Conservation (phyloP, 2,113 vertebrate genomes). For the Thamnaconus septentrionalis region DNA sequence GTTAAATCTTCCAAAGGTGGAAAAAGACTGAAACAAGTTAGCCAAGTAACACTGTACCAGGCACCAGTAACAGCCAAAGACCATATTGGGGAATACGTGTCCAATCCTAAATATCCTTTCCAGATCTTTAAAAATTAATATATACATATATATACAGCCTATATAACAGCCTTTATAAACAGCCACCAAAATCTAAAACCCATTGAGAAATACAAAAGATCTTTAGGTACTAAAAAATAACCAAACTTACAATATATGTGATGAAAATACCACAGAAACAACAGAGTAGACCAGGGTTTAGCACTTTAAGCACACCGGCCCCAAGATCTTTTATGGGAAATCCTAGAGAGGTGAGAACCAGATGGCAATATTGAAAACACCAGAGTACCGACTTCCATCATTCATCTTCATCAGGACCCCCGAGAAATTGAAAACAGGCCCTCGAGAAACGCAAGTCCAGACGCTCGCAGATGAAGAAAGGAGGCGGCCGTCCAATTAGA, state of each 20-base stretch:
- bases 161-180: no score
- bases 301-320: conserved; percentile 39
- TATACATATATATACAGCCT: no score
- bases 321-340: conserved; percentile 66
- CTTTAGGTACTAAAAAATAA: conserved; percentile 22
- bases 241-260: neutral
- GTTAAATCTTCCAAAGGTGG: neutral
- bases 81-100: conserved; percentile 44
- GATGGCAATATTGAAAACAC: conserved; percentile 73
- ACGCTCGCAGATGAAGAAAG: conserved; percentile 69
- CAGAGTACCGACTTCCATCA: conserved; percentile 64
- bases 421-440: conserved; percentile 77
- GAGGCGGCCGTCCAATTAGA: conserved; percentile 70
- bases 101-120: neutral
- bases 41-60: neutral
- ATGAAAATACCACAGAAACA: neutral
- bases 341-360: conserved; percentile 76
- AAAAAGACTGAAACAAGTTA: conserved; percentile 3
- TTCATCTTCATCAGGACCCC: conserved; percentile 74
- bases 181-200: conserved; percentile 10
- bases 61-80: conserved; percentile 8
- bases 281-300: conserved; percentile 30
- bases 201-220: conserved; percentile 7
- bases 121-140: no score
- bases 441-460: conserved; percentile 66